A percentile compares a stretch with the other conserved stretches of the same genome.
These are phyloP conservation scores for Monopis laevigella DNA, from an alignment of 2,888 invertebrate species.

Conservation along the genomic window DNA sequence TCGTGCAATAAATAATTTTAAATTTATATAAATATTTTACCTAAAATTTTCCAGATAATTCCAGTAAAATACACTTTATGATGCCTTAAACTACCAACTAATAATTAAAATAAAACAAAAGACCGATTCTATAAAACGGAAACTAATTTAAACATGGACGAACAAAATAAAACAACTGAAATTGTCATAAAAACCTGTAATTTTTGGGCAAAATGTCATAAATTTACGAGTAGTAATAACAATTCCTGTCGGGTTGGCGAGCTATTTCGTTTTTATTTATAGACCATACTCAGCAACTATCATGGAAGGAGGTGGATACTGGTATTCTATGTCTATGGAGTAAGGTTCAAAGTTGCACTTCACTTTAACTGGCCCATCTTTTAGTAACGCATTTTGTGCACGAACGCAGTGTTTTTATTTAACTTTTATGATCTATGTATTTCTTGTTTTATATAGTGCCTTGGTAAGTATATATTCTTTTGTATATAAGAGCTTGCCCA, in stretches of 20 bases:
- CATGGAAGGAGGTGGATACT: not conserved
- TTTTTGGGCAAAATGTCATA: slow-evolving; percentile 21
- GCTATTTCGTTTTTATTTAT: slow-evolving; percentile 61
- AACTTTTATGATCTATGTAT: slow-evolving; percentile 25
- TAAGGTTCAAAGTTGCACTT: not conserved
- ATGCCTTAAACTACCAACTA: no score
- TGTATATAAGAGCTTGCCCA: no score
- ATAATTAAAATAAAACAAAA: no score
- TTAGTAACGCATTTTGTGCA: slow-evolving; percentile 34
- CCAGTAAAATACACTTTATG: no score
- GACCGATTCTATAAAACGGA: no score
- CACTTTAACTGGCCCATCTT: not conserved
- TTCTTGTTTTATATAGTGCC: slow-evolving; percentile 3
- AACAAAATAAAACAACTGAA: no score
- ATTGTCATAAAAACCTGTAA: slow-evolving; percentile 15
- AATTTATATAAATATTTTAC: no score
- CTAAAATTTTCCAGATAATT: no score
- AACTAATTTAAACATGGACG: no score
- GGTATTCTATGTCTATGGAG: not conserved
- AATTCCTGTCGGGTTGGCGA: slow-evolving; percentile 28
- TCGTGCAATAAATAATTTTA: no score
- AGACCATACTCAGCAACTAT: slow-evolving; percentile 21
- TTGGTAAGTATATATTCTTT: no score
- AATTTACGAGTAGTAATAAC: slow-evolving; percentile 34
- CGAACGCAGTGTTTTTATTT: slow-evolving; percentile 54